These are phyloP conservation scores for Xerus rutilus DNA, from an alignment of 2,797 vertebrate genomes.

Conservation along the genomic window DNA sequence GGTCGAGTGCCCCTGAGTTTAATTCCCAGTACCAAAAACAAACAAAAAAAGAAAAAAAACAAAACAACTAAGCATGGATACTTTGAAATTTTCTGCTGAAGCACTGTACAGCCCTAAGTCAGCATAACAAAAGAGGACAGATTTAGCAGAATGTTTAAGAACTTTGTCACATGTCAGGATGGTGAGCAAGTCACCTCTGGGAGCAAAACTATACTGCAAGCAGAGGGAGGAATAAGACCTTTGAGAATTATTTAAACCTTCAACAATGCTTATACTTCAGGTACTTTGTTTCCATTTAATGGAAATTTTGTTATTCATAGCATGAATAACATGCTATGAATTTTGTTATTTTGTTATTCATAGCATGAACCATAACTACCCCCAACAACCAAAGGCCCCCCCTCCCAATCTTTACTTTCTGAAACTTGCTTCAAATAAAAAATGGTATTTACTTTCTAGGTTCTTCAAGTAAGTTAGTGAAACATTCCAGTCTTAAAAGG, in stretches of 20 bases:
- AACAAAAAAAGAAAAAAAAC: no score
- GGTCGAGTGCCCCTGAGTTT: no score
- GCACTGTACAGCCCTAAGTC: background rate
- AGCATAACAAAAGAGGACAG: background rate
- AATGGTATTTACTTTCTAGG: background rate
- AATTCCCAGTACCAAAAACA: no score
- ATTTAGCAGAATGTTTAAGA: background rate
- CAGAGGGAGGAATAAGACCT: background rate
- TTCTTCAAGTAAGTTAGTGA: background rate
- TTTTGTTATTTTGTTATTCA: no score
- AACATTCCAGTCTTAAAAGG: background rate
- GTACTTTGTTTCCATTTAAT: background rate
- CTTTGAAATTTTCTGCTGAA: background rate
- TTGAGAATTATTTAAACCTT: constrained; percentile 29
- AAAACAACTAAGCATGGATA: background rate
- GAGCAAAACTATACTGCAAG: background rate
- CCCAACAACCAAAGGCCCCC: background rate
- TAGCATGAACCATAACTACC: no score
- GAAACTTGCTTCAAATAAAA: constrained; percentile 31
- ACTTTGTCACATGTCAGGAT: background rate
- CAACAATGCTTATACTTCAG: background rate
- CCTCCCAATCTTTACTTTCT: background rate
- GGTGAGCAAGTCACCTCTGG: background rate
- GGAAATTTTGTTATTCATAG: constrained; percentile 33
- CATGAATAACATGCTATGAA: no score